These are phyloP conservation scores for Bombus waltoni DNA, from an alignment of 1,140 invertebrate species.

Conservation along the genomic window DNA sequence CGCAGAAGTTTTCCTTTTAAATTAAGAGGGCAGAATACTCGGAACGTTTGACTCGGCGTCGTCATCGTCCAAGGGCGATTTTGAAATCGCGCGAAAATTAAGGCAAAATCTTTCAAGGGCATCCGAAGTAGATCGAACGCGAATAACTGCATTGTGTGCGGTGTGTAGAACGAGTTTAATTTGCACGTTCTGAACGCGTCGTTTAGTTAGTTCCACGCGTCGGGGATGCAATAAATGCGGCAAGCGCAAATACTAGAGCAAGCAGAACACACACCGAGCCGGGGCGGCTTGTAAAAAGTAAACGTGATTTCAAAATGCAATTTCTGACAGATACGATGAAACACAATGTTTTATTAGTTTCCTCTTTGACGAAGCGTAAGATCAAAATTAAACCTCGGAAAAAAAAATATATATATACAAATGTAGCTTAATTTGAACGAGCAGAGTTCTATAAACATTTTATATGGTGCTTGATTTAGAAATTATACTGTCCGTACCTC, in stretches of 20 bases:
- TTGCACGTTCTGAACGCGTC: neutral
- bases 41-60: no score
- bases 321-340: slow-evolving; percentile 15
- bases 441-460: neutral
- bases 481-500: neutral
- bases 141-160: neutral
- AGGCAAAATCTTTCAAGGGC: neutral
- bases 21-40: no score
- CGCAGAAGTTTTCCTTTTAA: neutral
- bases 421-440: neutral
- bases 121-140: neutral
- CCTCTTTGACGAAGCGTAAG: neutral
- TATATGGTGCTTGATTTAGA: neutral
- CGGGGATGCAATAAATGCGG: slow-evolving; percentile 38
- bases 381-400: neutral
- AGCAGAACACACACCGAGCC: slow-evolving; percentile 10
- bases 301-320: slow-evolving; percentile 41
- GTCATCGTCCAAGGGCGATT: neutral
- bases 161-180: slow-evolving; percentile 7
- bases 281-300: slow-evolving; percentile 29
- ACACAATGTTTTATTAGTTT: slow-evolving; percentile 26
- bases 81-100: neutral
- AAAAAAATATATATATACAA: neutral
- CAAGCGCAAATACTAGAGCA: slow-evolving; percentile 33
- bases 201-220: slow-evolving; percentile 12